Base-by-base conservation (phyloP, 1,140 invertebrate species). In the Drosophila nigromelanica region DNA sequence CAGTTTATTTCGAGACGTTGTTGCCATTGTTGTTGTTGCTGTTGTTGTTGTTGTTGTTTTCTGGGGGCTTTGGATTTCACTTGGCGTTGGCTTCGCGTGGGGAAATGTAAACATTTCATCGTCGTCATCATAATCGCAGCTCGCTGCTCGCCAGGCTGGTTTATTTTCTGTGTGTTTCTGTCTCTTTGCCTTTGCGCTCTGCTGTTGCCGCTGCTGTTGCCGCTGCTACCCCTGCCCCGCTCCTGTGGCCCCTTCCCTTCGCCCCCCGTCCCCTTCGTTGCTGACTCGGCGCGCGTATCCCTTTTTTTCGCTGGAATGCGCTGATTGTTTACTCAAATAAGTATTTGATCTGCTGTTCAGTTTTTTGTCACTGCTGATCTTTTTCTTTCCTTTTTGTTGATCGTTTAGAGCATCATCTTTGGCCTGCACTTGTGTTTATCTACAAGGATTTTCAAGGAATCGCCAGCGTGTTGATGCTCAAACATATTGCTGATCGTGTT, bases 271-370 rank as follows among this genome's bases (percentile, higher is more conserved):
- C n/a, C 10, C 30, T 27, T 21, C 24, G 42, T 39, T 58, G 35
- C 52, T 55, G 54, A 72, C 47, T 33, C 62, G 54, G 61, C 67
- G n/a, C 62, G 76, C 70, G 75, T 82, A 89, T 87, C 83, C 82
- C 83, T 86, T 87, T 78, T 85, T 87, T 87, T 24, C 83, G 33
- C 56, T 72, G 83, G 82, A 87, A 87, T 87, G 76, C 72, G 45
- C 47, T 37, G 78, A 79, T 82, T 87, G 82, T 87, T 87, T 87
- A 87, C 83, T 82, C 76, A 79, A 87, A 82, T 82, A 78, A 78
- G 61, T 87, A 87, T 89, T 87, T 82, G 82, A 86, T 86, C 83
- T 81, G 50, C 68, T 50, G 50, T 59, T 71, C 58, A 55, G 60
- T 71, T 56, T 51, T 64, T 70, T 66, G 56, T 63, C 55, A 45